Conservation (phyloP, 2,888 invertebrate species). For the Lepidonotus clava region DNA sequence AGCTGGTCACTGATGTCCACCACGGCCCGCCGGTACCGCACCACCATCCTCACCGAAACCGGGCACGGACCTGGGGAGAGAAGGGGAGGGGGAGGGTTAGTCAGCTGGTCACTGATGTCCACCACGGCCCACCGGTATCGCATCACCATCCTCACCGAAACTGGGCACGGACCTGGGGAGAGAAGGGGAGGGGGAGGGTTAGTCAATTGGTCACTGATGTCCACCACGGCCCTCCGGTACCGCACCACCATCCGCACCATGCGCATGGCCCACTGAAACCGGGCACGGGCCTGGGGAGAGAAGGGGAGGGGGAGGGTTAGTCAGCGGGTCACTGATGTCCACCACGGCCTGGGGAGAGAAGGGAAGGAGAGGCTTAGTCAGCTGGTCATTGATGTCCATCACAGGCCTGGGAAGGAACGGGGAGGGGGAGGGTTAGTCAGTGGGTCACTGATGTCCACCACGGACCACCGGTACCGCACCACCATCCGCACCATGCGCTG, state of each 20-base stretch:
- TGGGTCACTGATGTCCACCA: conserved; percentile 68
- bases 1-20: conserved; percentile 67
- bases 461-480: conserved; percentile 65
- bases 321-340: conserved; percentile 67
- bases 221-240: conserved; percentile 66
- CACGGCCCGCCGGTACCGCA: conserved; percentile 67
- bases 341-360: too few relatives aligned
- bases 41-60: conserved; percentile 53
- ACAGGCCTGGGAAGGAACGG: too few relatives aligned
- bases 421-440: too few relatives aligned
- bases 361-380: too few relatives aligned
- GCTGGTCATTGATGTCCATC: conserved; percentile 67
- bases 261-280: conserved; percentile 43
- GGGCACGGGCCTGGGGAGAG: conserved; percentile 47
- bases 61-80: conserved; percentile 6
- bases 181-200: too few relatives aligned
- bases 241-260: conserved; percentile 63
- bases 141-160: conserved; percentile 57
- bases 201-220: conserved; percentile 68
- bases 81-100: too few relatives aligned
- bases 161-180: not conserved
- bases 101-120: conserved; percentile 67
- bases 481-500: conserved; percentile 57
- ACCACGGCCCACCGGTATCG: conserved; percentile 67
- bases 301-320: too few relatives aligned